Evolutionary conservation across 2,113 vertebrate species (phyloP).

Genomic region (Saimiri boliviensis): DNA sequence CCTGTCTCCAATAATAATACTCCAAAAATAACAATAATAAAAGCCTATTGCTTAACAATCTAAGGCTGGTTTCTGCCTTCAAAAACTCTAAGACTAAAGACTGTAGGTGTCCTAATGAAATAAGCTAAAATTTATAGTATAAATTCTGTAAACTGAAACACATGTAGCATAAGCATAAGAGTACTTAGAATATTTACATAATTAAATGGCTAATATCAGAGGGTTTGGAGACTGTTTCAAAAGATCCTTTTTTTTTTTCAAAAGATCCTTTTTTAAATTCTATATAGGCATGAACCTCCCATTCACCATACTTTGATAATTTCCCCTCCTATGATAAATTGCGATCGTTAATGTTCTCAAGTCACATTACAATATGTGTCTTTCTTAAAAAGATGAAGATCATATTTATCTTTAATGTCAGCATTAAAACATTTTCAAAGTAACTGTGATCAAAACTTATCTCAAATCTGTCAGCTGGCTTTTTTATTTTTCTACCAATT

Average conservation of each 20-base stretch:
- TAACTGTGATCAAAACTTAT: not conserved
- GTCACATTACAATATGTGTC: not conserved
- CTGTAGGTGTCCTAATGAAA: not conserved
- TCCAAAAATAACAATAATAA: too few species aligned
- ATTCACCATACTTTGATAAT: not conserved
- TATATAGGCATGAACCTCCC: not conserved
- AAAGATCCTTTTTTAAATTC: not conserved
- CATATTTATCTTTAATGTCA: not conserved
- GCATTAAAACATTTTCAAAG: not conserved
- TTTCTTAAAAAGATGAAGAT: constrained; percentile 5
- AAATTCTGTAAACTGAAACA: not conserved
- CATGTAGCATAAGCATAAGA: not conserved
- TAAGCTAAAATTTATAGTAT: not conserved
- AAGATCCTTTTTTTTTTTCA: not conserved
- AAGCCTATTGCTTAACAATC: not conserved
- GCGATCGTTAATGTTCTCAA: constrained; percentile 7
- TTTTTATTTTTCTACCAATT: not conserved
- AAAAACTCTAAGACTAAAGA: not conserved
- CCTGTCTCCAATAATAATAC: too few species aligned
- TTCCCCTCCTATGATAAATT: not conserved
- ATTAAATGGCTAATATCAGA: not conserved
- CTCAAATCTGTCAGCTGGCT: not conserved
- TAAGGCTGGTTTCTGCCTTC: not conserved
- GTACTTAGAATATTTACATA: not conserved
- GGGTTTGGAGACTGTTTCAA: not conserved